Percentiles rank a stretch among this genome's conserved stretches.
These are phyloP conservation scores for Drosophila ercepeae DNA, from an alignment of 1,140 invertebrate species.

Conservation along the genomic window DNA sequence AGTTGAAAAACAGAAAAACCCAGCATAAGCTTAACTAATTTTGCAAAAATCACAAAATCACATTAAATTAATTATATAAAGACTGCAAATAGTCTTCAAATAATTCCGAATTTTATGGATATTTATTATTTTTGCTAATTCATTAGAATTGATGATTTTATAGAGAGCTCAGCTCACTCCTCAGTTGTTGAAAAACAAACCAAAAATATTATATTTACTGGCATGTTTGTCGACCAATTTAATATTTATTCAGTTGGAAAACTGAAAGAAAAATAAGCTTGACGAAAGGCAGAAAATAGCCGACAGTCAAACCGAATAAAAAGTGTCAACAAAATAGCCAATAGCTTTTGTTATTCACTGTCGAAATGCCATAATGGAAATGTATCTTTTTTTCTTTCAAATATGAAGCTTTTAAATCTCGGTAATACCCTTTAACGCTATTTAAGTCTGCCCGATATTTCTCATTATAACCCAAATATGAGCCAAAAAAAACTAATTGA, in stretches of 20 bases:
- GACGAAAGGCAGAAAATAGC: neutral
- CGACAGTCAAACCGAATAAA: neutral
- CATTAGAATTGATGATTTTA: neutral
- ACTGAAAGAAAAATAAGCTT: neutral
- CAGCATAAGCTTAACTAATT: conserved; percentile 38
- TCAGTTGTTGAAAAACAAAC: neutral
- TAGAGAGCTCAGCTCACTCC: no score
- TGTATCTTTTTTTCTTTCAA: neutral
- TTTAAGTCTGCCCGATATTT: no score
- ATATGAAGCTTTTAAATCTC: no score
- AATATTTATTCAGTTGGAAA: conserved; percentile 1
- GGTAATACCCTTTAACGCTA: neutral
- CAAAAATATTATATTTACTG: conserved; percentile 4
- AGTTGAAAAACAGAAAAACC: conserved; percentile 38
- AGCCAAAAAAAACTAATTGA: conserved; percentile 3
- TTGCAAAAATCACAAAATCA: neutral
- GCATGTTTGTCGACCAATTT: neutral
- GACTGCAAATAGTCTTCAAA: neutral
- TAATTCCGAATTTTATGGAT: neutral
- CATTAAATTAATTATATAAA: neutral
- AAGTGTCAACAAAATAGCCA: neutral
- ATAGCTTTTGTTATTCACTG: neutral
- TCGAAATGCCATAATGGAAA: neutral
- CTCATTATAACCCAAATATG: neutral
- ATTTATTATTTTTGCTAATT: neutral